Base-by-base conservation (phyloP, 1,140 invertebrate genomes). In the Drosophila kikkawai region DNA sequence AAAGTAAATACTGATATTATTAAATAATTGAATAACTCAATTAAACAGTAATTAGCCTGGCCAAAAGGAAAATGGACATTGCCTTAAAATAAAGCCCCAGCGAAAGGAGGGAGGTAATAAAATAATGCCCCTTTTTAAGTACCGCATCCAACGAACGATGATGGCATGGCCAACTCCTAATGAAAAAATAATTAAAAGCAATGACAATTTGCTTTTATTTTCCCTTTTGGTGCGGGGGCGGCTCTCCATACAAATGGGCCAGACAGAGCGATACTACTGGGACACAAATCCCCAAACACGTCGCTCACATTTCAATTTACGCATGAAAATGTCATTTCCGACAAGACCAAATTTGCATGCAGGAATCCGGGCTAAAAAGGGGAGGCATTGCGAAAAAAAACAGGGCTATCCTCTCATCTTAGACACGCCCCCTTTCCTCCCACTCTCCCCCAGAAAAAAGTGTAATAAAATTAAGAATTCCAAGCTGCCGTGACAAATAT, bases 391-490 rank as follows among this genome's bases (percentile, higher is more conserved):
- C 36, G 34, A 3, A 51, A 55, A 59, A 75, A 75, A 63, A 64
- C 47, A 50, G 63, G 76, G 81, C 80, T 79, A 82, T 78, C 65
- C 59, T 63, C 74, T 50, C 64, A 56, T 64, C 69, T 73, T 59
- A 71, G 69, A 71, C 66, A 59, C 42, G 41, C 42, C 74, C 26
- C 34, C 34, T 47, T 53, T 5, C 19, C 36, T 0, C 4, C 17
- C 6, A 1, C 13, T 12, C 37, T 75, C 82, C 66, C 67, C 78
- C 78, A 87, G 39, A 47, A 73, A 70, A 82, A 88, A 87, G 68
- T 79, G 87, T 88, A 91, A 91, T 91, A 91, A 91, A 91, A 91
- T 91, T 91, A 91, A 84, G 83, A 91, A 91, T 91, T 91, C 87
- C 87, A 87, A 91, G 87, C 88, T 91, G 87, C 88, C 88, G 88